Percentiles rank a stretch among this genome's conserved stretches.
Conservation (phyloP, 2,797 vertebrate species). For the Rhynchonycteris naso region DNA sequence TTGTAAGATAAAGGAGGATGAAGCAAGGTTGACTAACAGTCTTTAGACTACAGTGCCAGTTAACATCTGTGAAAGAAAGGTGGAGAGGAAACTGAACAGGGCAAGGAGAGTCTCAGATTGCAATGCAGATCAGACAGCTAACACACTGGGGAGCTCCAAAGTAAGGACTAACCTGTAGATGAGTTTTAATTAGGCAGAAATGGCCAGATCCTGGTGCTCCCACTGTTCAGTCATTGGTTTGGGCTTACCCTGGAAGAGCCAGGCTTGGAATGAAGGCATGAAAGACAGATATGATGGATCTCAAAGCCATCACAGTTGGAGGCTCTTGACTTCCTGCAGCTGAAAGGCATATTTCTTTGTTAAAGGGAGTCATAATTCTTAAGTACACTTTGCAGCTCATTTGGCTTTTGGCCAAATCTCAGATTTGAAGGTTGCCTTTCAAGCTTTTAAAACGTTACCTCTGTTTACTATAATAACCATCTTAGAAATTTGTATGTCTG, state of each 20-base stretch:
- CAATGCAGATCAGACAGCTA: not conserved
- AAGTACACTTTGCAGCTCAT: not conserved
- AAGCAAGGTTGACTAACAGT: not conserved
- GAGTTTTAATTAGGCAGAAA: not conserved
- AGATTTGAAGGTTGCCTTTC: constrained; percentile 24
- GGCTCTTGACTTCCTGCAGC: not conserved
- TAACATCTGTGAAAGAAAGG: not conserved
- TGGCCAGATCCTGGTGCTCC: not conserved
- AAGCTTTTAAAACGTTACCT: constrained; percentile 10
- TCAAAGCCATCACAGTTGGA: not conserved
- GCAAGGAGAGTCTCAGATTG: not conserved
- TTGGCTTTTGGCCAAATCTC: not conserved
- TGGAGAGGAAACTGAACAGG: not conserved
- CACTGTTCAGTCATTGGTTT: not conserved
- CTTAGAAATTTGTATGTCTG: constrained; percentile 2
- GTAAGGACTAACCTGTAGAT: not conserved
- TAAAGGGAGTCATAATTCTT: not conserved
- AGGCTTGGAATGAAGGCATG: not conserved
- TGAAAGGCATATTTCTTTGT: not conserved
- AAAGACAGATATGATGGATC: not conserved
- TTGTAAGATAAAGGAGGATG: not conserved
- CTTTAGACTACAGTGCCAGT: not conserved
- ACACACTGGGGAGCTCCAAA: not conserved
- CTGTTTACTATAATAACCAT: constrained; percentile 19
- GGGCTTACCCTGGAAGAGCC: not conserved